Base-by-base conservation (phyloP, 2,797 vertebrate genomes). In the Mus minutoides region DNA sequence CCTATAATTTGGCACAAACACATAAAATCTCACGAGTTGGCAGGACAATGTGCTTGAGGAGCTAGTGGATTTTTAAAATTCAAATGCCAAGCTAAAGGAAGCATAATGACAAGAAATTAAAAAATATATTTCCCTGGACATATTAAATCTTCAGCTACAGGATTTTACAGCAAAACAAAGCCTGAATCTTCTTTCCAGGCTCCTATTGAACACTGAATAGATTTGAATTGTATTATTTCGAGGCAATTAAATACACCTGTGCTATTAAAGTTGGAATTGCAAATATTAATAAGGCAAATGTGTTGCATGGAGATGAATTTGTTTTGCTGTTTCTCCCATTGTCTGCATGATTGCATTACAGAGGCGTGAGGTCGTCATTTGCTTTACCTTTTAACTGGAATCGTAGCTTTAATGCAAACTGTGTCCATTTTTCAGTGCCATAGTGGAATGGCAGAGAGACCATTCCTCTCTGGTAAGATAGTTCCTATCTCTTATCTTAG, bases 261-360 rank as follows among this genome's bases (percentile, higher is more conserved):
- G 96, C 94, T 91, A 87, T 24, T 83, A 95, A 96, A 86, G 46
- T 75, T 87, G 34, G 88, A 96, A 96, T 80, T 94, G 92, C 89
- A 96, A 52, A 56, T 96, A 96, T 75, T 82, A 52, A 43, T 29
- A 16, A 60, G 83, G 73, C 94, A 96, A 97, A 93, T 71, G n/a
- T 96, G 40, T 8, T 91, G 67, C 16, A 31, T 4, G 86, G 89
- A 67, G 29, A 19, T 13, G 92, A 17, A 21, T 37, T 95, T 96
- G 29, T 96, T 90, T 93, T 76, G 26, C 60, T 86, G 5, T 2
- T 76, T 91, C 87, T 95, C 54, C 1, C 46, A 2, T 29, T n/a
- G 31, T 97, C 90, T 96, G 34, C 64, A 88, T 24, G 75, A 88
- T 67, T 26, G 13, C 46, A 21, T 37, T 83, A 17, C 37, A 64